These are phyloP conservation scores for Sebastiscus albofasciatus DNA, from an alignment of 2,797 vertebrate genomes.

Conservation along the genomic window DNA sequence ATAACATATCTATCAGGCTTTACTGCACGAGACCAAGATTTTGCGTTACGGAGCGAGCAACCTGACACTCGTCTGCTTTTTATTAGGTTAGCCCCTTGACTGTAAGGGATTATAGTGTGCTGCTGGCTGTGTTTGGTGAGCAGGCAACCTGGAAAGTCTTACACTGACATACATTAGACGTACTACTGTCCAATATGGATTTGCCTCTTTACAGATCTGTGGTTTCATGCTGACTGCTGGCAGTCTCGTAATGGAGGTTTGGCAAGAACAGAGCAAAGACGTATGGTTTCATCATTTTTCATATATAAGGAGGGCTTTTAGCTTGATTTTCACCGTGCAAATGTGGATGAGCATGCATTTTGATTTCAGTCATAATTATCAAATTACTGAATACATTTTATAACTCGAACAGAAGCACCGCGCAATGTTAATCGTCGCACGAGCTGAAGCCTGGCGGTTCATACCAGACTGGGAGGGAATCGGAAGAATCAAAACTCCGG, in stretches of 20 bases:
- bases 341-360: background rate
- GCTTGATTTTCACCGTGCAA: background rate
- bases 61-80: constrained; percentile 37
- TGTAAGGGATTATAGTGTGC: constrained; percentile 36
- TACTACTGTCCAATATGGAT: constrained; percentile 31
- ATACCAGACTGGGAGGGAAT: no score
- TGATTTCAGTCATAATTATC: background rate
- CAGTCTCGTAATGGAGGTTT: constrained; percentile 13
- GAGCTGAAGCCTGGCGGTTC: no score
- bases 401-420: no score
- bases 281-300: background rate
- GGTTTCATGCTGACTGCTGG: constrained; percentile 24
- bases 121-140: constrained; percentile 15
- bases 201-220: constrained; percentile 32
- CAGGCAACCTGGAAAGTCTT: constrained; percentile 20
- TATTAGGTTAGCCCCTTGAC: constrained; percentile 35
- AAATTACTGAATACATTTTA: background rate
- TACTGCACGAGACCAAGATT: background rate
- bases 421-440: no score
- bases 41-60: constrained; percentile 12
- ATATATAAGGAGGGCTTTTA: background rate
- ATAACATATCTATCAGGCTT: constrained; percentile 31
- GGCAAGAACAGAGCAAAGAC: constrained; percentile 1
- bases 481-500: no score
- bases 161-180: constrained; percentile 30